Evolutionary conservation across 2,113 vertebrate genomes (phyloP).

Genomic region (Nipponia nippon): DNA sequence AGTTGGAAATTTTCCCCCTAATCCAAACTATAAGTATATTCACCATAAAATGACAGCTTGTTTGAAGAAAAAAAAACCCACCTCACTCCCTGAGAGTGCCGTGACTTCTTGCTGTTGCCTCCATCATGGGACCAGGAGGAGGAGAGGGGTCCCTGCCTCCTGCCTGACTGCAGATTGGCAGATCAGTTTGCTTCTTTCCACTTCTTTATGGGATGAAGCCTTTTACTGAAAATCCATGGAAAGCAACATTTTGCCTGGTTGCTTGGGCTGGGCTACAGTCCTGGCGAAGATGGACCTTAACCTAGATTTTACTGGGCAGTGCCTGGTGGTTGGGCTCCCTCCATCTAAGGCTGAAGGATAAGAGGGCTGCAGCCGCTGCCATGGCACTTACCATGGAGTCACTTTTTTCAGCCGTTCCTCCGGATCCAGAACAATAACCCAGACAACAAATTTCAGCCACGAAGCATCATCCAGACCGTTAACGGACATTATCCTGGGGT

Average conservation of each 20-base stretch:
- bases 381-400: fast-evolving
- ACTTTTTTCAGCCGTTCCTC: neutral
- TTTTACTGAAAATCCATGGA: neutral
- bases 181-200: neutral
- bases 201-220: neutral
- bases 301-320: neutral
- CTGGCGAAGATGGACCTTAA: neutral
- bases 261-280: neutral
- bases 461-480: neutral
- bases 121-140: neutral
- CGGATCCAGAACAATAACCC: neutral
- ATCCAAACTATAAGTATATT: neutral
- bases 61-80: neutral
- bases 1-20: neutral
- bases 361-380: no score
- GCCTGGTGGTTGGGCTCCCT: neutral
- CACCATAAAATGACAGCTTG: neutral
- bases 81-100: neutral
- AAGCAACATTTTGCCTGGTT: neutral
- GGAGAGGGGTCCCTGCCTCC: neutral
- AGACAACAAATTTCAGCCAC: neutral
- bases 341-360: neutral
- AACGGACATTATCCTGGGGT: neutral
- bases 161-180: neutral
- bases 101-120: neutral